phyloP scores from a whole-genome alignment of 2,113 vertebrate species.

The Neofelis nebulosa region DNA sequence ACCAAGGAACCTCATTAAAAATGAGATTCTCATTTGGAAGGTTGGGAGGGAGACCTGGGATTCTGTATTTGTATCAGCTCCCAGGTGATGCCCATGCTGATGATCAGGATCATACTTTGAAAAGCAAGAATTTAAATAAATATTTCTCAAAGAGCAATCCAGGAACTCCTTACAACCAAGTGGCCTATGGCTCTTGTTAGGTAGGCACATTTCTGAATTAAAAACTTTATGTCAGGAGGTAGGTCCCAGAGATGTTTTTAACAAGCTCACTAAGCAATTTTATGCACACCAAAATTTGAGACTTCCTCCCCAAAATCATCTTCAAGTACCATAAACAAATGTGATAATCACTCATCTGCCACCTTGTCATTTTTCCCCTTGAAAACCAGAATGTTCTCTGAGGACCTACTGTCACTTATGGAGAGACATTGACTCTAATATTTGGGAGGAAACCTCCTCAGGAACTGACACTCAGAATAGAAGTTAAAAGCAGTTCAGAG shows the following conservation, averaged over 20 bases:
- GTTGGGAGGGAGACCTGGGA: not conserved
- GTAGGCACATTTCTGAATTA: not conserved
- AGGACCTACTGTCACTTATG: not conserved
- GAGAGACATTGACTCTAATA: not conserved
- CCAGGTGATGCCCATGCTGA: not conserved
- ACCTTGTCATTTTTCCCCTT: not conserved
- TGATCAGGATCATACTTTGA: not conserved
- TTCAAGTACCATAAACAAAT: not conserved
- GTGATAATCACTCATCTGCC: not conserved
- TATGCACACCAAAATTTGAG: not conserved
- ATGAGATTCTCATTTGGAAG: not conserved
- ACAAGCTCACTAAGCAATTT: not conserved
- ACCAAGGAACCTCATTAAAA: not conserved
- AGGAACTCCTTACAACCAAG: not conserved
- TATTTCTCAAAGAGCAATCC: not conserved
- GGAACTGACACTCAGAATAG: not conserved
- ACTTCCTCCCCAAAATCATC: not conserved
- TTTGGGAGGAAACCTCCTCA: not conserved
- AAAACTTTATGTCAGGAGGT: not conserved
- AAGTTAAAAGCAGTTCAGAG: conserved; percentile 29
- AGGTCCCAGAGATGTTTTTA: not conserved
- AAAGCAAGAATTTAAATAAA: not conserved
- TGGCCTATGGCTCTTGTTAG: not conserved
- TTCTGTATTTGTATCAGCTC: not conserved
- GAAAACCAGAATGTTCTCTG: not conserved